phyloP scores from a whole-genome alignment of 2,797 vertebrate genomes.

The Oreochromis mossambicus region DNA sequence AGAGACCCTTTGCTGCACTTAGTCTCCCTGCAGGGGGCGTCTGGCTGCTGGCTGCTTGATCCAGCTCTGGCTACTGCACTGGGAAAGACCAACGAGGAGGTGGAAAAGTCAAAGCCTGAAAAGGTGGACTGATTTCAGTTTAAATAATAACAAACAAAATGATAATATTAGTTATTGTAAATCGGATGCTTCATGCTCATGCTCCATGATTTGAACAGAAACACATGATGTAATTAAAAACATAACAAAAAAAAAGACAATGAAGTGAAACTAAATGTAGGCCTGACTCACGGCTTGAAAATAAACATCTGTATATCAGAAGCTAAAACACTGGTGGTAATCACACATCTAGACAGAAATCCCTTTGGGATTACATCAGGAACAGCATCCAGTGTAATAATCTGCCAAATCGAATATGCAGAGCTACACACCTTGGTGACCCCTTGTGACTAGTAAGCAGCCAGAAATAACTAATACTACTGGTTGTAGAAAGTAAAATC shows the following conservation, averaged over 20 bases:
- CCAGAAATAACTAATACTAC: not conserved
- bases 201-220: not conserved
- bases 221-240: not conserved
- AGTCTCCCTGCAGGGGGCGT: not conserved
- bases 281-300: not conserved
- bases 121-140: not conserved
- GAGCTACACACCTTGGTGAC: not conserved
- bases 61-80: not conserved
- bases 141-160: fast-evolving
- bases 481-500: not conserved
- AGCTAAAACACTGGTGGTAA: not conserved
- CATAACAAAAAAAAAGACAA: not conserved
- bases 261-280: not conserved
- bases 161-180: not conserved
- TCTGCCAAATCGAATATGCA: not conserved
- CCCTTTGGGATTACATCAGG: not conserved
- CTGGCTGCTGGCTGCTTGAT: constrained; percentile 1
- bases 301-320: not conserved
- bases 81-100: not conserved
- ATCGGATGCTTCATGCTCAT: not conserved
- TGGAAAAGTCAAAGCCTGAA: not conserved
- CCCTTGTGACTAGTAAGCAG: not conserved
- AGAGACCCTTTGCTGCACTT: not conserved
- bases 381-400: not conserved
- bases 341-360: not conserved